These are phyloP conservation scores for Blastobasis adustella DNA, from an alignment of 2,888 invertebrate species.

Conservation along the genomic window DNA sequence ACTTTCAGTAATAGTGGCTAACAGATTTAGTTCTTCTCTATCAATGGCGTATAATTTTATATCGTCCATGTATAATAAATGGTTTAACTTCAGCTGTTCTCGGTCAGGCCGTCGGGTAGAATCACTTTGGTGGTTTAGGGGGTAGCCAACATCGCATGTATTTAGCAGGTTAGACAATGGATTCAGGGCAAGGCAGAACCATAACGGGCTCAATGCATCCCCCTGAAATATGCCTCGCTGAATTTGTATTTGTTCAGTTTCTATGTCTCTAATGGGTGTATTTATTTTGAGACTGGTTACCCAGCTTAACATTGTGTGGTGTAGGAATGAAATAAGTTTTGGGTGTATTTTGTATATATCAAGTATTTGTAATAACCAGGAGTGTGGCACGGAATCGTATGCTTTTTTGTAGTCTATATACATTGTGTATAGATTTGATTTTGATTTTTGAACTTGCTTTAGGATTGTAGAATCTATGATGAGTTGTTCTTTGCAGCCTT, in stretches of 20 bases:
- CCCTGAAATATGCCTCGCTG: conserved; percentile 18
- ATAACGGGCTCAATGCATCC: conserved; percentile 12
- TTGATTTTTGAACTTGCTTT: conserved; percentile 6
- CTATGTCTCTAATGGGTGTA: not conserved
- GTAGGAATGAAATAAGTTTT: conserved; percentile 3
- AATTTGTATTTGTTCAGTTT: conserved; percentile 10
- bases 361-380: conserved; percentile 16
- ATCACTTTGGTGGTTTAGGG: not conserved
- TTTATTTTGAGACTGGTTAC: conserved; percentile 7
- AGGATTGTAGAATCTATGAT: conserved; percentile 8
- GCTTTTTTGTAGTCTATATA: conserved; percentile 21
- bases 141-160: not conserved
- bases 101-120: not conserved
- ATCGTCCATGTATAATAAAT: not conserved
- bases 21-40: not conserved
- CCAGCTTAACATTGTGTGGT: conserved; percentile 11
- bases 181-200: conserved; percentile 8
- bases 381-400: conserved; percentile 19
- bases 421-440: conserved; percentile 11
- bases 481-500: conserved; percentile 3
- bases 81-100: not conserved
- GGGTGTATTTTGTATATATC: conserved; percentile 16
- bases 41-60: not conserved
- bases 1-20: conserved; percentile 1
- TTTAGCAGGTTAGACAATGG: conserved; percentile 1